Evolutionary conservation across 2,797 vertebrate species (phyloP), one percentile per base, ranked within the genome.

Genomic region (Anabas testudineus): DNA sequence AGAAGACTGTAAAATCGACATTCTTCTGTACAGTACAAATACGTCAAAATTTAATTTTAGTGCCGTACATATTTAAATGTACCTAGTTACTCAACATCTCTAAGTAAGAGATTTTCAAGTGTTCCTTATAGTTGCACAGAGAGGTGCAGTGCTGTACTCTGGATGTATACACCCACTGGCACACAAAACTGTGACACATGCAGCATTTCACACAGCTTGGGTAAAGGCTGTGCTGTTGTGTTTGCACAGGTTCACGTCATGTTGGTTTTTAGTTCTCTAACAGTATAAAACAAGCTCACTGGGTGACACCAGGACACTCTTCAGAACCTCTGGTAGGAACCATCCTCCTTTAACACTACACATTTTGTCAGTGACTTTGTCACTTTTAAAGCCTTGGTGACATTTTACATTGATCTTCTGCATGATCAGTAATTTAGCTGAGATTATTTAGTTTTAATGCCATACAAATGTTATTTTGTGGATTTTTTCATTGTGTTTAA

Each of bases 251-350:
- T 49, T 15, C 10, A 32, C 22, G 32, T 19, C n/a, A 16, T 39
- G 39, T 53, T 77, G 34, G 10, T 24, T 30, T 8, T 54, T 47
- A 7, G 42, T 30, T 21, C 0, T 41, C 41, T 60, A 45, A 3
- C 2, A 0, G 43, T 81, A 85, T 88, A 85, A 84, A 85, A 76
- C 7, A 9, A 13, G 2, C 22, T n/a, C 7, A 2, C n/a, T 34
- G 9, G 5, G 19, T 3, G 15, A 36, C 45, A 41, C 45, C 0
- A 0, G 12, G 28, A 37, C 51, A 42, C 15, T 47, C 30, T 30
- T 18, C 39, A 42, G 15, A 16, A 12, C 4, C 16, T 57, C 18
- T 71, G 89, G 87, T 90, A 84, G 81, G 76, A 63, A 49, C 43
- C 5, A 7, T 19, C 26, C 2, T 65, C 14, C 7, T 24, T 21